A percentile compares a stretch with the other conserved stretches of the same genome.
These are phyloP conservation scores for Celastrina argiolus DNA, from an alignment of 2,888 invertebrate genomes.

Conservation along the genomic window DNA sequence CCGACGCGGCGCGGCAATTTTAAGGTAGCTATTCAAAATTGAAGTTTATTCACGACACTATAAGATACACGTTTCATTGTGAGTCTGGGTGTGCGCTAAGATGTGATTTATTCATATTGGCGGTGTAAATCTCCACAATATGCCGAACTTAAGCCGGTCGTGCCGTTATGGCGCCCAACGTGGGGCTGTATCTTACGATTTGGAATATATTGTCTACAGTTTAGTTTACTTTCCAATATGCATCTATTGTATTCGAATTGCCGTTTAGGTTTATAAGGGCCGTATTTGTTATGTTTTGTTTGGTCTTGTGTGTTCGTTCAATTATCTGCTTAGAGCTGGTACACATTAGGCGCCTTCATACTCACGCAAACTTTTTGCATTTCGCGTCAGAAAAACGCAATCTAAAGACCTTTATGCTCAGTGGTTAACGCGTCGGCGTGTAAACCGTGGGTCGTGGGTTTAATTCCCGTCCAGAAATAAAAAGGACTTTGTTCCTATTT, in stretches of 20 bases:
- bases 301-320: background rate
- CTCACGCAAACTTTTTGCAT: too few relatives aligned
- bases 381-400: too few relatives aligned
- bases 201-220: constrained; percentile 1
- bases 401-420: too few relatives aligned
- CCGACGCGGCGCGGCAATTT: too few relatives aligned
- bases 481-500: too few relatives aligned
- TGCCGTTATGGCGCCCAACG: background rate
- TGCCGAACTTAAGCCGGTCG: constrained; percentile 11
- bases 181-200: constrained; percentile 4
- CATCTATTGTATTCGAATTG: background rate
- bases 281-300: background rate
- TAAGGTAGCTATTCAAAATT: too few relatives aligned
- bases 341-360: too few relatives aligned
- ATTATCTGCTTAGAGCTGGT: background rate
- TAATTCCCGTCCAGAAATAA: too few relatives aligned
- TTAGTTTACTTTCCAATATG: background rate
- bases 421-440: too few relatives aligned
- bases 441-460: too few relatives aligned
- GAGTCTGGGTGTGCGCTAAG: background rate
- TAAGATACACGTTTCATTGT: too few relatives aligned
- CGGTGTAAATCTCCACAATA: constrained; percentile 13
- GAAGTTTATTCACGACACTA: too few relatives aligned
- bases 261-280: background rate
- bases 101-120: constrained; percentile 14